Conservation (phyloP, 1,140 invertebrate genomes). For the Microplitis mediator region DNA sequence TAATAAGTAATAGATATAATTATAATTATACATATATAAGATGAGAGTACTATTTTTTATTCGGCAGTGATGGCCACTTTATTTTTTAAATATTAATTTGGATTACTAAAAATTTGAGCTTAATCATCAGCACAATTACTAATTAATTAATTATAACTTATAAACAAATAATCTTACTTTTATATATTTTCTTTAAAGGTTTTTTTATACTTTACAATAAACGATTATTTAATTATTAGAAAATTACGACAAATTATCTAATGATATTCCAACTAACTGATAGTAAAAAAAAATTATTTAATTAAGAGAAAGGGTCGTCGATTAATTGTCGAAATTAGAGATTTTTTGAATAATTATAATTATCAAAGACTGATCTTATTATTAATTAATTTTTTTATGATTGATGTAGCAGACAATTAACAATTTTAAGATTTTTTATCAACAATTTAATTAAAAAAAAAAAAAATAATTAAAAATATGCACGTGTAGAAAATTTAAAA, state of each 20-base stretch:
- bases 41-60: constrained; percentile 5
- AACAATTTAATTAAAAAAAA: too few species aligned
- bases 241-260: not conserved
- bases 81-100: constrained; percentile 11
- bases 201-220: constrained; percentile 19
- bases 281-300: constrained; percentile 10
- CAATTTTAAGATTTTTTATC: too few species aligned
- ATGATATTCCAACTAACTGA: too few species aligned
- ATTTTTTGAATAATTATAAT: not conserved
- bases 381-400: too few species aligned
- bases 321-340: not conserved
- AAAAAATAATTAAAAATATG: too few species aligned
- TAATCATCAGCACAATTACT: not conserved
- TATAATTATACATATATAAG: not conserved
- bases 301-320: constrained; percentile 10
- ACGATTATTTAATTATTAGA: constrained; percentile 26
- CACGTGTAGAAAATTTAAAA: too few species aligned
- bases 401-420: too few species aligned
- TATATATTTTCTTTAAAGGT: not conserved
- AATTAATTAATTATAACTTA: not conserved
- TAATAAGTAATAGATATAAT: too few species aligned
- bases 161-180: not conserved
- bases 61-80: constrained; percentile 24
- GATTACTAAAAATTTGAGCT: not conserved
- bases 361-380: too few species aligned